A percentile compares a stretch with the other conserved stretches of the same genome.
These are phyloP conservation scores for Cygnus buccinator DNA, from an alignment of 2,113 vertebrate species.

Conservation along the genomic window DNA sequence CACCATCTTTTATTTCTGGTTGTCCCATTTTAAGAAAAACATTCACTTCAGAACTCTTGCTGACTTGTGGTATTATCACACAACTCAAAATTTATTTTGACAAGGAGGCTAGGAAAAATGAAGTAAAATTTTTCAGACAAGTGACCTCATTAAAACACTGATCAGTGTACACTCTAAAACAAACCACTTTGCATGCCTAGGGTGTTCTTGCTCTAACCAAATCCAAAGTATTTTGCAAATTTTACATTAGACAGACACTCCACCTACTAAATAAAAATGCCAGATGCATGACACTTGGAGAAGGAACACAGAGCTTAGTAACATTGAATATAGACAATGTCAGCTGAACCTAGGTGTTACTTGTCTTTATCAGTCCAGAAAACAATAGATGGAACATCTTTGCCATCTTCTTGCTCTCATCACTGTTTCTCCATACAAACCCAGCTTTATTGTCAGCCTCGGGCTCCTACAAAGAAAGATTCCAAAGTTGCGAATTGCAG, in stretches of 20 bases:
- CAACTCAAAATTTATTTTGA: background rate
- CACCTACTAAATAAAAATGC: background rate
- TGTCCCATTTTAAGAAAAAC: background rate
- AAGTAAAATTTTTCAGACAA: background rate
- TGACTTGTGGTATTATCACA: background rate
- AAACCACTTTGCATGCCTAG: background rate
- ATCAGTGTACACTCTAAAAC: background rate
- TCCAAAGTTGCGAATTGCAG: constrained; percentile 8
- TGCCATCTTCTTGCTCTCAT: background rate
- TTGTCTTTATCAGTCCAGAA: background rate
- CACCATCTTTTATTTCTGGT: background rate
- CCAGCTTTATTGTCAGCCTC: background rate
- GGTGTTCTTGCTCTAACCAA: background rate
- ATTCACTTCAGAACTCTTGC: background rate
- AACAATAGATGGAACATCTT: background rate
- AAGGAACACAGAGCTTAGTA: background rate
- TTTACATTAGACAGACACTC: background rate
- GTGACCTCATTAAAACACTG: background rate
- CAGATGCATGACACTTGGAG: background rate
- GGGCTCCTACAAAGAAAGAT: background rate
- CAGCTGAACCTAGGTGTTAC: background rate
- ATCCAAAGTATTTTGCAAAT: background rate
- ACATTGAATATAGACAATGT: background rate
- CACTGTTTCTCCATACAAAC: background rate
- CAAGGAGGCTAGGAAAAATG: background rate